Base-by-base conservation (phyloP, 2,888 invertebrate genomes). In the Sepiola atlantica region DNA sequence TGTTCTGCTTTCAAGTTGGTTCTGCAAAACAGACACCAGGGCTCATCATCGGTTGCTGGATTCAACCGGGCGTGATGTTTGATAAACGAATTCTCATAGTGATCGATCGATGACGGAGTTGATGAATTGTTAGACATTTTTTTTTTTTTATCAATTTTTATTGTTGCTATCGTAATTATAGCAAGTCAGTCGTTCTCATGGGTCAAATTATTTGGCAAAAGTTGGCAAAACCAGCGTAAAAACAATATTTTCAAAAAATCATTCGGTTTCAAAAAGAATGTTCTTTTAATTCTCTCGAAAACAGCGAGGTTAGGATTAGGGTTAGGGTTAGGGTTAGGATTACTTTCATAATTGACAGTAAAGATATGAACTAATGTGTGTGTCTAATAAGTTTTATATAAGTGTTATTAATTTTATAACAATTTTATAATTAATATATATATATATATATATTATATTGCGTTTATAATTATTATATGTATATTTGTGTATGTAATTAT, bases 1-100 rank as follows among this genome's bases (percentile, higher is more conserved):
- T 93, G 90, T 35, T 94, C 93, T 24, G 90, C 45, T 32, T 93
- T 92, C n/a, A 94, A 93, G 91, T 94, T 94, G 93, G 93, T 93
- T 20, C 90, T 93, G 28, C 94, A 94, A 35, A 94, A 90, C 35
- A 94, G 93, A 93, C 94, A 94, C 93, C 94, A 94, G 21, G 93
- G 94, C 16, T 94, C 94, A 10, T 91, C 28, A 18, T 77, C 93
- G 10, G 35, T 20, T 35, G 54, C 35, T n/a, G 77, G 77, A 32
- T 32, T 77, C 18, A 32, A n/a, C n/a, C n/a, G 77, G 32, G n/a
- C n/a, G 1, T 16, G n/a, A 16, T 77, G n/a, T n/a, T 77, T 32
- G 77, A 77, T 77, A n/a, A 77, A n/a, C 32, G 77, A 77, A 16
- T 14, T 77, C n/a, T 77, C 77, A 2, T 14, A 2, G n/a, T 77